These are phyloP conservation scores for Siphlonurus alternatus DNA, from an alignment of 2,888 invertebrate species.

Conservation along the genomic window DNA sequence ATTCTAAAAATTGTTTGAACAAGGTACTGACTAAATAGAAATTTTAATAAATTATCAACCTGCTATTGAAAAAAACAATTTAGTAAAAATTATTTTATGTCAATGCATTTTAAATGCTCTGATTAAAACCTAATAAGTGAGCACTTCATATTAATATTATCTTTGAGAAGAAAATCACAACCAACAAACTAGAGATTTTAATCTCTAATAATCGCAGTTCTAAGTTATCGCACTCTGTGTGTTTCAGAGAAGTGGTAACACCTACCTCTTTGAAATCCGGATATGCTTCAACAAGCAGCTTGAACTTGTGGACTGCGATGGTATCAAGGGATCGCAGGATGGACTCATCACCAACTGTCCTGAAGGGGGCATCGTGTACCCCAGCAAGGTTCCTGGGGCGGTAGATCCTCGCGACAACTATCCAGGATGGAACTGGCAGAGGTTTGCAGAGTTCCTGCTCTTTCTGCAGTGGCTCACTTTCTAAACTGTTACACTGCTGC, in stretches of 20 bases:
- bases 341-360: conserved; percentile 16
- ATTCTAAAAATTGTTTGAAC: too few species aligned
- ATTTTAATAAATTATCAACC: too few species aligned
- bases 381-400: conserved; percentile 8
- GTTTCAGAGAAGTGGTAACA: conserved; percentile 26
- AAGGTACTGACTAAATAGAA: too few species aligned
- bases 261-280: conserved; percentile 49
- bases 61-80: too few species aligned
- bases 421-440: neutral
- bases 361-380: conserved; percentile 11
- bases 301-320: conserved; percentile 46
- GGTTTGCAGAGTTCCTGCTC: neutral
- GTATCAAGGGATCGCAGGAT: conserved; percentile 23
- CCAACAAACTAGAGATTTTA: too few species aligned
- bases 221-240: too few species aligned
- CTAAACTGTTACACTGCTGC: conserved; percentile 26
- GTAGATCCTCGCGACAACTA: neutral
- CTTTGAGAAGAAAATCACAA: too few species aligned
- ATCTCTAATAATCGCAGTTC: too few species aligned
- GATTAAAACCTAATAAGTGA: too few species aligned
- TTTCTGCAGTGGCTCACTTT: conserved; percentile 44
- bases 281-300: conserved; percentile 55
- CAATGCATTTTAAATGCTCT: too few species aligned
- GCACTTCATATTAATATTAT: too few species aligned
- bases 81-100: too few species aligned